Conservation (phyloP, 1,140 invertebrate genomes). For the Neodiprion pinetum region DNA sequence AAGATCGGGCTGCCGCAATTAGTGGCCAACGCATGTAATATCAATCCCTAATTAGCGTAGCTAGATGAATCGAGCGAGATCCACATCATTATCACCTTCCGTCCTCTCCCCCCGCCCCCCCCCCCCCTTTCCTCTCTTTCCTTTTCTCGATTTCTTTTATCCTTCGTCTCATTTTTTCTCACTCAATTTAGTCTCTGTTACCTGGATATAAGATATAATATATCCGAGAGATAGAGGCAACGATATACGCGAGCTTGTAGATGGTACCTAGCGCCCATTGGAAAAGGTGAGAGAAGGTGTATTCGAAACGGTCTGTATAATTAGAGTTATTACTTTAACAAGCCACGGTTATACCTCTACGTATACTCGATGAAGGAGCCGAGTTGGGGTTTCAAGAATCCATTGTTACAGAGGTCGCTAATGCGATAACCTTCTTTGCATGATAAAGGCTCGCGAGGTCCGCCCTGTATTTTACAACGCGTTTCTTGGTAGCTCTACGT, state of each 20-base stretch:
- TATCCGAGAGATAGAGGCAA: not conserved
- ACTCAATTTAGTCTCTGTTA: not conserved
- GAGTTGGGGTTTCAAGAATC: constrained; percentile 4
- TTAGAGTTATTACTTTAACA: constrained; percentile 52
- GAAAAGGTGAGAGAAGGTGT: constrained; percentile 48
- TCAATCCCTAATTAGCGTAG: constrained; percentile 1
- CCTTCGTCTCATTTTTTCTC: not conserved
- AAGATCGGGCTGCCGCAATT: too few relatives aligned
- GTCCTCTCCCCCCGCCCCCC: too few relatives aligned
- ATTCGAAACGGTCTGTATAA: constrained; percentile 41
- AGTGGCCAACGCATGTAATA: not conserved
- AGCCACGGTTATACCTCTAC: constrained; percentile 34
- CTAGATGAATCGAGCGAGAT: not conserved
- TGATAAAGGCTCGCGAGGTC: constrained; percentile 41
- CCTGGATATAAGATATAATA: not conserved
- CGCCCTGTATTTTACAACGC: not conserved
- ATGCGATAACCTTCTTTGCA: constrained; percentile 47
- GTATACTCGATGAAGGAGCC: constrained; percentile 28
- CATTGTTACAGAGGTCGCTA: constrained; percentile 42
- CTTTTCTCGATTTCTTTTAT: not conserved
- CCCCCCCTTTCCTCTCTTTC: not conserved
- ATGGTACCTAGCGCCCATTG: constrained; percentile 27
- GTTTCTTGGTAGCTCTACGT: not conserved
- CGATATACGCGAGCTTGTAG: not conserved
- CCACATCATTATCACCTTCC: not conserved